Evolutionary conservation across 2,113 vertebrate genomes (phyloP), one percentile per base, ranked within the genome.

Genomic region (Macroglossus sobrinus): DNA sequence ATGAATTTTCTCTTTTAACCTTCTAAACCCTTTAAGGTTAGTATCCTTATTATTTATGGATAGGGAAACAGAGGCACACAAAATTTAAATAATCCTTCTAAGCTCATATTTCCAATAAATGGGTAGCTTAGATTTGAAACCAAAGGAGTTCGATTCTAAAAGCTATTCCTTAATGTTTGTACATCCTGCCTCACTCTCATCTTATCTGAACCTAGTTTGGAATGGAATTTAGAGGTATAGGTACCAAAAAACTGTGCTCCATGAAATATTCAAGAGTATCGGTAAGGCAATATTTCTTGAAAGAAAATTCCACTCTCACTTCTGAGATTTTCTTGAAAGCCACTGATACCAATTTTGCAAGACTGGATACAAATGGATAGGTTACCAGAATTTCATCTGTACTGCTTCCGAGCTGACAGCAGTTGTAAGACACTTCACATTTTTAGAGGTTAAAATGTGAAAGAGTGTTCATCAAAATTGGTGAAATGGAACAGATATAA

Each of bases 1-100:
- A 50, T 78, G 38, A 38, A 30, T 50, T 63, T 92, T 97, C 78
- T 91, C 78, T 85, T 95, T 96, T 84, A 92, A 85, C 94, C 55
- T 85, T 47, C 30, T 2, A 84, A 87, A 50, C 57, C 5, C 50
- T 75, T 10, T 61, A 59, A 72, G 4, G 40, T 94, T 91, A 95
- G 26, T 68, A 6, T 8, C 66, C 43, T 92, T 92, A 75, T 84
- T 89, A 84, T 88, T 86, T 96, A 53, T 76, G 28, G 9, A 63
- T 76, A 15, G 71, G 13, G 61, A 90, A 96, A 91, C 8, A 95
- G 79, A 86, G 80, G 43, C 66, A 95, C 16, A 68, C 30, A 84
- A 91, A 68, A 4, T 79, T 95, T 68, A 84, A 80, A 22, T 57
- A 87, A 57, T 28, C 33, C 53, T 63, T 89, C 30, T 2, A 53